Base-by-base conservation (phyloP, 2,113 vertebrate genomes). In the Chunga burmeisteri region DNA sequence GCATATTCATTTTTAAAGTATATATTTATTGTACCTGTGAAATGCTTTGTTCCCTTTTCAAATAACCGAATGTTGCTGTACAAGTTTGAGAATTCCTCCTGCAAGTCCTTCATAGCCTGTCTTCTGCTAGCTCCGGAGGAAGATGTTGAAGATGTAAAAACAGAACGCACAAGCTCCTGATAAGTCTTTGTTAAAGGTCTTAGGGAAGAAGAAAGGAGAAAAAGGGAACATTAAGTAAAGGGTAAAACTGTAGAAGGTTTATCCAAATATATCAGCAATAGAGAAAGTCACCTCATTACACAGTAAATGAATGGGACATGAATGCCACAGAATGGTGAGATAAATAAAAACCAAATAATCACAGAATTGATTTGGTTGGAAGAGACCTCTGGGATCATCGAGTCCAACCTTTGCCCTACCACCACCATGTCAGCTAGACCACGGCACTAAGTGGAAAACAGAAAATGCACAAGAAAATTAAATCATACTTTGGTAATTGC, bases 61-160 rank as follows among this genome's bases (percentile, higher is more conserved):
- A 99, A 99, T 63, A 99, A 98, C 7, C 99, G 97, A 90, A 99
- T 98, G 96, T 99, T 99, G 97, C 98, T 99, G 97, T 99, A 99
- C 3, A 99, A 97, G 94, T 98, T 99, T 89, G 98, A 98, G 95
- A 99, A 98, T 88, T 99, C 99, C 94, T 99, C 99, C 97, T 99
- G 99, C 16, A 99, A 97, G 40, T 99, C 99, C 96, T 99, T 99
- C 94, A 99, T 98, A 16, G 98, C 99, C 87, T 98, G 98, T 95
- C 99, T 99, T 93, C 99, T 98, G 95, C 93, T 99, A 63, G 98
- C 97, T 61, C 99, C 98, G 20, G 99, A 98, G 7, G 96, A 94
- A 36, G 98, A 97, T 58, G 96, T 97, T 73, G 99, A 99, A 85
- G 99, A 99, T 12, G 99, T 91, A 88, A 99, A 99, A 52, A 99